These are phyloP conservation scores for Phainopepla nitens DNA, from an alignment of 2,113 vertebrate genomes.

Conservation along the genomic window DNA sequence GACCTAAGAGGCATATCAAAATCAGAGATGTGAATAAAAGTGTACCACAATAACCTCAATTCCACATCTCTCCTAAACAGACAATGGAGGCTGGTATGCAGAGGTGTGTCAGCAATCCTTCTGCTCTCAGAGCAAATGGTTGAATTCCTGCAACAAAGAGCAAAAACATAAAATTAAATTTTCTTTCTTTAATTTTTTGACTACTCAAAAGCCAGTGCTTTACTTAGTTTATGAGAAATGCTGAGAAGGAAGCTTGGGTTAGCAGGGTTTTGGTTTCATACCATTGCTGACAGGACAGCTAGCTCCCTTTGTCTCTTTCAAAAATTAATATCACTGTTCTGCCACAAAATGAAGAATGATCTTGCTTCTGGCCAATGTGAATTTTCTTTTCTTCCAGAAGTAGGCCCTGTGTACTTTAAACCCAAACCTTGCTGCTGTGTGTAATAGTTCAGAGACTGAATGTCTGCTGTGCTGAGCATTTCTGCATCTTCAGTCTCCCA, in stretches of 20 bases:
- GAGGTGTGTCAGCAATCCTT: neutral
- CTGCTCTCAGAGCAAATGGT: neutral
- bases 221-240: neutral
- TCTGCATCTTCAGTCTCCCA: neutral
- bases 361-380: accelerated
- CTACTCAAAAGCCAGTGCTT: neutral
- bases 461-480: neutral
- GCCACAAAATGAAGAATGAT: neutral
- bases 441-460: neutral
- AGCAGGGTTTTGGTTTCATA: neutral
- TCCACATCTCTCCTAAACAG: neutral
- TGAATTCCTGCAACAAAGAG: neutral
- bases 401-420: neutral
- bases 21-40: neutral
- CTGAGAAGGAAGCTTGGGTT: neutral
- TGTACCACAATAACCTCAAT: neutral
- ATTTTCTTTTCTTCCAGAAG: neutral
- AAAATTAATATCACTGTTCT: neutral
- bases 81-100: neutral
- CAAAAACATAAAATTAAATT: neutral
- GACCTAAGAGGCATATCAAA: neutral
- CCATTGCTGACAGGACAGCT: neutral
- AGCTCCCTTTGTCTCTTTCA: neutral
- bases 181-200: neutral
- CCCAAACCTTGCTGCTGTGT: neutral